Evolutionary conservation across 2,888 invertebrate genomes (phyloP).

Genomic region (Gonocerus acuteangulatus): DNA sequence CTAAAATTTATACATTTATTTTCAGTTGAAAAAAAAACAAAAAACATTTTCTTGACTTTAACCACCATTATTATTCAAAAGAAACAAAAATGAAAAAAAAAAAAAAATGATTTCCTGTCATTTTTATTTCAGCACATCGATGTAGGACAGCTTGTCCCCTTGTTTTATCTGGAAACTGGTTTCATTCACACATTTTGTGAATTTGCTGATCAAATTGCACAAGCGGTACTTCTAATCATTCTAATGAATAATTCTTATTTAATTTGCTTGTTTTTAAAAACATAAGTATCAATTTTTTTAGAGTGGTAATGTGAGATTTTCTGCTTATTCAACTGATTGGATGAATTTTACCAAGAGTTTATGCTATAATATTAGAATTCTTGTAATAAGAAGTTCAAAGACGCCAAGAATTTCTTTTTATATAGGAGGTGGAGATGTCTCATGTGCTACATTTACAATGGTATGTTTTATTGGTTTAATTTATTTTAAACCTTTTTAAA

Average conservation of each 20-base stretch:
- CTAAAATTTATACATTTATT: no score
- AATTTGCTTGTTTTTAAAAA: no score
- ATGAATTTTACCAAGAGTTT: neutral
- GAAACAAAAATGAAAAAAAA: no score
- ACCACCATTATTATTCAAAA: no score
- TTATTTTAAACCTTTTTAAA: neutral
- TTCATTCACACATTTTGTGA: slow-evolving; percentile 11
- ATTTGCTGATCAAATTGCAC: neutral
- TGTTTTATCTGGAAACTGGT: slow-evolving; percentile 6
- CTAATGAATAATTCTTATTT: no score
- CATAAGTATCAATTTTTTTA: neutral
- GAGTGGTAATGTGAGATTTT: slow-evolving; percentile 1
- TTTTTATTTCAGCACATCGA: slow-evolving; percentile 3
- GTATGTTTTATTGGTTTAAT: neutral
- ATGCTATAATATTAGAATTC: slow-evolving; percentile 1
- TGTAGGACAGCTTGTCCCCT: neutral
- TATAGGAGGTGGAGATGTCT: slow-evolving; percentile 8
- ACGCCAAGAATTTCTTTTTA: neutral
- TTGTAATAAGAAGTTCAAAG: neutral
- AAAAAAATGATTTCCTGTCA: no score
- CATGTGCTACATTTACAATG: slow-evolving; percentile 9
- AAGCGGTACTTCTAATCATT: no score
- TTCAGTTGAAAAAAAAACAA: no score
- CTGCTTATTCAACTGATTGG: slow-evolving; percentile 8
- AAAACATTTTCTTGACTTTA: no score